Percentiles rank a stretch among this genome's conserved stretches.
These are phyloP conservation scores for Halotydeus destructor DNA, from an alignment of 1,140 invertebrate species.

Conservation along the genomic window DNA sequence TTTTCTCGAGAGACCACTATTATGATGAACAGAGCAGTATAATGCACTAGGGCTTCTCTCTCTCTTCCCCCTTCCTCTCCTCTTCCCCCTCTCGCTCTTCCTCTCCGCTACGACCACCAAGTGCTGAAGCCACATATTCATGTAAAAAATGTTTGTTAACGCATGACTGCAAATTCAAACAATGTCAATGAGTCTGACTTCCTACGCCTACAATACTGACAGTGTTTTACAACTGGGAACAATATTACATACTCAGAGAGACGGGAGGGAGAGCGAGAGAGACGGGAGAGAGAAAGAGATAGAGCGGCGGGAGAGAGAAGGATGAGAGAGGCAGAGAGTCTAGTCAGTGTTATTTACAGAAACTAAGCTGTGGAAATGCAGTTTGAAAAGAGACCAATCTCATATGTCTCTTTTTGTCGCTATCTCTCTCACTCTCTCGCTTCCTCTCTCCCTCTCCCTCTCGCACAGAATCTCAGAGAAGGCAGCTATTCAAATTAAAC, in stretches of 20 bases:
- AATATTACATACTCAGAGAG: not conserved
- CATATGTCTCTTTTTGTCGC: not conserved
- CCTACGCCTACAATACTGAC: no score
- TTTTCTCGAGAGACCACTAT: no score
- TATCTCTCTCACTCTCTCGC: not conserved
- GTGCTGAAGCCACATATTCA: no score
- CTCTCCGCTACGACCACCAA: no score
- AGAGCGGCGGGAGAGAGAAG: not conserved
- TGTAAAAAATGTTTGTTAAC: no score
- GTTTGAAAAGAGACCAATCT: not conserved
- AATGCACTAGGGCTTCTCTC: no score
- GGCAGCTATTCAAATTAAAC: no score
- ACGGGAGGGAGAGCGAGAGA: not conserved
- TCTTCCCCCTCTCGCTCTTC: no score
- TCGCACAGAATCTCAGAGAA: not conserved
- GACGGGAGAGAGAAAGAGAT: conserved; percentile 1
- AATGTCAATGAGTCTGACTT: no score
- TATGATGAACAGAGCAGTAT: no score
- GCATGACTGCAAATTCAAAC: no score
- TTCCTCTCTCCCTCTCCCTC: not conserved
- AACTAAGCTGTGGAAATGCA: not conserved
- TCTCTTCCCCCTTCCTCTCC: no score
- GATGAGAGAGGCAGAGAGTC: not conserved
- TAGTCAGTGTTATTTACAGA: not conserved
- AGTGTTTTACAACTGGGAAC: not conserved